Conservation (phyloP, 2,888 invertebrate genomes). For the Lepas anatifera region DNA sequence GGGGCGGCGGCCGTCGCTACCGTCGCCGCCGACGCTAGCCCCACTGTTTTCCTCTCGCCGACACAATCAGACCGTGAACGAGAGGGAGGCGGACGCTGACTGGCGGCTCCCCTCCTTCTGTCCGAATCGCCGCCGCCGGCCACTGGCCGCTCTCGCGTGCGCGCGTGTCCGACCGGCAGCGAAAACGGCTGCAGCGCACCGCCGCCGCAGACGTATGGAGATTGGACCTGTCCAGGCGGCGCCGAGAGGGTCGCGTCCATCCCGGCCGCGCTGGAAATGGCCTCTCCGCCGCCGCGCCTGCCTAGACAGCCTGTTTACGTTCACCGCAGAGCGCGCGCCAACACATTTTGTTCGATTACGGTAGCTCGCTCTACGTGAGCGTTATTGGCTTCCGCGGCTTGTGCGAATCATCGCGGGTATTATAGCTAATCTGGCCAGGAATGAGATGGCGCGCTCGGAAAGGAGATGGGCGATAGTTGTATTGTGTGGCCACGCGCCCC, state of each 20-base stretch:
- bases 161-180: background rate
- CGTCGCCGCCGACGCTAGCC: no score
- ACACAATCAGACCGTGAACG: no score
- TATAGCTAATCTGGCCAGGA: background rate
- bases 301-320: background rate
- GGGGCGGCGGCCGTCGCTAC: no score
- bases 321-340: background rate
- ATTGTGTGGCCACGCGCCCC: no score
- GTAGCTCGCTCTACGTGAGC: background rate
- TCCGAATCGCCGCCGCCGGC: no score
- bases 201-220: background rate
- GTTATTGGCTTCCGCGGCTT: background rate
- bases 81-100: no score
- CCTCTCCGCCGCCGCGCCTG: background rate
- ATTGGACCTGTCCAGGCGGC: conserved; percentile 1
- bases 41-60: no score
- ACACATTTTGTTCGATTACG: conserved; percentile 10
- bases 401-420: background rate
- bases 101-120: no score
- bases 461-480: background rate
- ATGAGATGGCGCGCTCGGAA: background rate
- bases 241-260: background rate
- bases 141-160: background rate
- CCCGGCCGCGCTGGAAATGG: background rate
- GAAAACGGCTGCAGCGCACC: background rate